Percentiles rank a stretch among this genome's conserved stretches.
Evolutionary conservation across 2,113 vertebrate species (phyloP).

Genomic region (Brachirus orientalis): DNA sequence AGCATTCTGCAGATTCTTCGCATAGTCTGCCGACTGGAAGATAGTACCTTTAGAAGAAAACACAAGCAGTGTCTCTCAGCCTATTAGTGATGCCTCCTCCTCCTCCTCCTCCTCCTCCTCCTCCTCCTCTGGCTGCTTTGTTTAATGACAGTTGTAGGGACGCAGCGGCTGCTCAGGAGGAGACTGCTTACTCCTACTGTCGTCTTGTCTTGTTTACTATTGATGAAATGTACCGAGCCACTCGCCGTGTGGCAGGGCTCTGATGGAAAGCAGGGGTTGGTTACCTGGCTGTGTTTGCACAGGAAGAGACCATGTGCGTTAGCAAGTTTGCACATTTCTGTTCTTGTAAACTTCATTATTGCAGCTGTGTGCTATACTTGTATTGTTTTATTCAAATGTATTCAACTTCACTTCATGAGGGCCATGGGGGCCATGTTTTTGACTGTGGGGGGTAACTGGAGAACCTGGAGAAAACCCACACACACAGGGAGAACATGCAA

Average conservation of each 20-base stretch:
- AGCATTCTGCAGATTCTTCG: conserved; percentile 75
- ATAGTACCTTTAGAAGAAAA: conserved; percentile 42
- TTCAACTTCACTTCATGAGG: too few relatives aligned
- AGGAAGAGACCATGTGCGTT: conserved; percentile 1
- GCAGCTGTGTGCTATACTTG: too few relatives aligned
- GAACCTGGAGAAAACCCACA: too few relatives aligned
- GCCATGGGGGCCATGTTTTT: too few relatives aligned
- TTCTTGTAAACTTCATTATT: too few relatives aligned
- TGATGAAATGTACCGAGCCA: conserved; percentile 43
- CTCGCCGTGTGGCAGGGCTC: conserved; percentile 56
- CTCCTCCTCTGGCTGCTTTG: neutral
- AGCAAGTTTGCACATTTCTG: too few relatives aligned
- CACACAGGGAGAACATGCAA: too few relatives aligned
- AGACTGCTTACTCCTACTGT: conserved; percentile 23
- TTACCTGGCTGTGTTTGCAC: conserved; percentile 60
- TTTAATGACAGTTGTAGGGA: conserved; percentile 15
- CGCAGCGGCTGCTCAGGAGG: conserved; percentile 16
- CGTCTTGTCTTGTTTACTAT: conserved; percentile 43
- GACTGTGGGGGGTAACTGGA: too few relatives aligned
- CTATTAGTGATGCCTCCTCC: conserved; percentile 9
- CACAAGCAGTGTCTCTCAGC: conserved; percentile 41
- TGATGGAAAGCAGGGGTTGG: conserved; percentile 42
- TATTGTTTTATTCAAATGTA: too few relatives aligned
- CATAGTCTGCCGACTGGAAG: conserved; percentile 52
- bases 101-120: neutral